A percentile compares a stretch with the other conserved stretches of the same genome.
These are phyloP conservation scores for Orchestes rusci DNA, from an alignment of 2,888 invertebrate genomes.

Conservation along the genomic window DNA sequence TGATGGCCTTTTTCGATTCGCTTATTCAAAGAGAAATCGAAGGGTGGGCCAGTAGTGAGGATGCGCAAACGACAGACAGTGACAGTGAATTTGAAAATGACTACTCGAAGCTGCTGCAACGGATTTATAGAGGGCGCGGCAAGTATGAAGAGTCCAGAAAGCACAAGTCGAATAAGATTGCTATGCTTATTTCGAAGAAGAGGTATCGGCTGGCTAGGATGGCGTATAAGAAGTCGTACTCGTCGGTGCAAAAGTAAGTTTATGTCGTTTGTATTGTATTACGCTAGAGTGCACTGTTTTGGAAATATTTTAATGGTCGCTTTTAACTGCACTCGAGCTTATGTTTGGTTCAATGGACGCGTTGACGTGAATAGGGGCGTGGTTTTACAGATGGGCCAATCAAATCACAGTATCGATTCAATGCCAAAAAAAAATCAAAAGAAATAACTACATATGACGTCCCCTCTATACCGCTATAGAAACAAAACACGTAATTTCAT, in stretches of 20 bases:
- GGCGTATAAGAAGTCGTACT: conserved; percentile 52
- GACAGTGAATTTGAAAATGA: conserved; percentile 22
- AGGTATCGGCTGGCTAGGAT: conserved; percentile 58
- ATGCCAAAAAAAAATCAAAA: too few species aligned
- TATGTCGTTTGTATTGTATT: not conserved
- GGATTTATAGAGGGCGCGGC: conserved; percentile 37
- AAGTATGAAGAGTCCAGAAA: conserved; percentile 37
- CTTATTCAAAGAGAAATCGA: conserved; percentile 86
- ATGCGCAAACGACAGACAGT: conserved; percentile 11
- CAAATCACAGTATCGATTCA: too few species aligned
- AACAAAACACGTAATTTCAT: too few species aligned
- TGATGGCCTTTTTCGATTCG: conserved; percentile 97
- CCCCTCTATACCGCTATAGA: too few species aligned
- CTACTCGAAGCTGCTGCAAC: conserved; percentile 27
- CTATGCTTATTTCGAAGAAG: conserved; percentile 66
- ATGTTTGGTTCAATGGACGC: too few species aligned
- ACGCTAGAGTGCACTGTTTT: too few species aligned
- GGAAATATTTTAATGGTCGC: too few species aligned
- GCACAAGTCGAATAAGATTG: conserved; percentile 55
- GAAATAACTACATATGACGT: too few species aligned
- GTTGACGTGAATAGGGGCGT: too few species aligned
- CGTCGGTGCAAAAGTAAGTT: conserved; percentile 30
- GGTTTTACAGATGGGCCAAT: too few species aligned
- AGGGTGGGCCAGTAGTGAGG: conserved; percentile 35
- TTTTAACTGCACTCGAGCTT: too few species aligned